Evolutionary conservation across 2,888 invertebrate species (phyloP).

Genomic region (Griposia aprilina): DNA sequence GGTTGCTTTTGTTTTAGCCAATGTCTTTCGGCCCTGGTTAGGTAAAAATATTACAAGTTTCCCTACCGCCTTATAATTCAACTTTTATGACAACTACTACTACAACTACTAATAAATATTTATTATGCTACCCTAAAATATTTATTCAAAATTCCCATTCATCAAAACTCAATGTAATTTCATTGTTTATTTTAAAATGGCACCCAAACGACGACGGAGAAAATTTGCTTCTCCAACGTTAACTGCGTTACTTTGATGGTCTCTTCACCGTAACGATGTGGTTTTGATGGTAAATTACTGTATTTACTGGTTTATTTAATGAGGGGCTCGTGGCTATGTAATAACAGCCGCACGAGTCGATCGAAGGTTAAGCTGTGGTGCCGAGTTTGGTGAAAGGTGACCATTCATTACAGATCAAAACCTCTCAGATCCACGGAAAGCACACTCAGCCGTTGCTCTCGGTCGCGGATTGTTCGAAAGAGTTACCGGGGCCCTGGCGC

Average conservation of each 20-base stretch:
- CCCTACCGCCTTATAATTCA: not conserved
- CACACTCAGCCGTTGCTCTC: not conserved
- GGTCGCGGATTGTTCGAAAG: no score
- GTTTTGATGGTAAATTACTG: slow-evolving; percentile 36
- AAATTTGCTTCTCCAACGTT: slow-evolving; percentile 56
- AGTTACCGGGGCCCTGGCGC: no score
- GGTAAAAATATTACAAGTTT: not conserved
- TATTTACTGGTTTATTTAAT: slow-evolving; percentile 16
- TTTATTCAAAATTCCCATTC: slow-evolving; percentile 25
- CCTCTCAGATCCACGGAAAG: not conserved
- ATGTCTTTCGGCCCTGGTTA: no score
- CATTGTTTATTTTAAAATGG: slow-evolving; percentile 62
- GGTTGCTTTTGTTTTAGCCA: no score
- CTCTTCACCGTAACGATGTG: slow-evolving; percentile 41
- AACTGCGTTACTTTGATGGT: slow-evolving; percentile 55
- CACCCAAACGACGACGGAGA: slow-evolving; percentile 39
- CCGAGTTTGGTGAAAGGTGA: not conserved
- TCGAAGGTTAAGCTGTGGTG: not conserved
- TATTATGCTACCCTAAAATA: slow-evolving; percentile 23
- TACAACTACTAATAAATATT: slow-evolving; percentile 37
- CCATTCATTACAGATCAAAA: not conserved
- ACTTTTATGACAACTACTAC: slow-evolving; percentile 7
- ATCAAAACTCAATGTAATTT: slow-evolving; percentile 51
- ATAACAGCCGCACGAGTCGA: not conserved
- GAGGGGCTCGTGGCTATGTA: not conserved